A percentile compares a stretch with the other conserved stretches of the same genome.
Conservation (phyloP, 2,113 vertebrate genomes). For the Elgaria multicarinata region DNA sequence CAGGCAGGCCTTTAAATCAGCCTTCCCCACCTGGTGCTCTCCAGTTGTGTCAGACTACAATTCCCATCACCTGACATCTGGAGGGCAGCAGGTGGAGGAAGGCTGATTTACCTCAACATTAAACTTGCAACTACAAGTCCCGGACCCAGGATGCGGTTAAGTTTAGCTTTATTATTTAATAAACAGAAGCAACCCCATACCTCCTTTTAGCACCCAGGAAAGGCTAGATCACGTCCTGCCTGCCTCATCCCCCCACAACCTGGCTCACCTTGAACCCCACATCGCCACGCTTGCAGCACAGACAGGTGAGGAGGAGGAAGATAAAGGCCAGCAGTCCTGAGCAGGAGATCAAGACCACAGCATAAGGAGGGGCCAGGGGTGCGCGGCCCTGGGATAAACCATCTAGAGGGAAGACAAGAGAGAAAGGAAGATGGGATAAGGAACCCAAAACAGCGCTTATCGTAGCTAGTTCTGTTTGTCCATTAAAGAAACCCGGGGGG, state of each 20-base stretch:
- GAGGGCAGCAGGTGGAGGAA: no score
- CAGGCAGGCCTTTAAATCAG: background rate
- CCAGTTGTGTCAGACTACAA: no score
- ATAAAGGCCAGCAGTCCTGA: slow-evolving; percentile 91
- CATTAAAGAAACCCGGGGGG: no score
- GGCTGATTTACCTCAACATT: no score
- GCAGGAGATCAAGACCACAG: slow-evolving; percentile 92
- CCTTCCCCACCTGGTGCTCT: no score
- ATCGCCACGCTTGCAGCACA: slow-evolving; percentile 91
- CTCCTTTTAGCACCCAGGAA: no score
- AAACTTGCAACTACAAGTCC: background rate
- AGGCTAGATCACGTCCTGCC: no score
- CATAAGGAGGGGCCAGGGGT: slow-evolving; percentile 90
- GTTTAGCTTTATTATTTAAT: background rate
- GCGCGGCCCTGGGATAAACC: slow-evolving; percentile 79
- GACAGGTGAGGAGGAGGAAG: slow-evolving; percentile 91
- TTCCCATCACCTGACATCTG: no score
- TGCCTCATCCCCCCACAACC: background rate
- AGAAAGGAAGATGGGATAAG: background rate
- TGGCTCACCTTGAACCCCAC: slow-evolving; percentile 93
- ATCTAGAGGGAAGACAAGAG: slow-evolving; percentile 55
- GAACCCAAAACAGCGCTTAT: background rate
- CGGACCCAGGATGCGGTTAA: no score
- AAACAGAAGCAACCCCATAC: background rate
- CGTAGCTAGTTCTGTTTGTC: background rate